These are phyloP conservation scores for Drosophila phalerata DNA, from an alignment of 2,888 invertebrate species.

Conservation along the genomic window DNA sequence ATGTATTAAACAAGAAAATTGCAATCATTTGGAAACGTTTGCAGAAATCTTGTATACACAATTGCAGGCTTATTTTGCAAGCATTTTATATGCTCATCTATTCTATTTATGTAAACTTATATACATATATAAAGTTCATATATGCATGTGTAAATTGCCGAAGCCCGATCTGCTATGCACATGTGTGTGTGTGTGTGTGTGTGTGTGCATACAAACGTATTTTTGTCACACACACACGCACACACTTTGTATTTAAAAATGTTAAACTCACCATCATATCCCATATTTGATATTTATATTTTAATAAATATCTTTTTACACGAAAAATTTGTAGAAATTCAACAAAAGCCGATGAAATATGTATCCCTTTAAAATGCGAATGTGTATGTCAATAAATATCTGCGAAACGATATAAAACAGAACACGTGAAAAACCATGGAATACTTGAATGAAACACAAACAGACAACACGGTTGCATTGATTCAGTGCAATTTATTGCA, in stretches of 20 bases:
- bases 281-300: conserved; percentile 51
- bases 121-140: conserved; percentile 28
- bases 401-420: conserved; percentile 68
- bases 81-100: conserved; percentile 21
- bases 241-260: conserved; percentile 1
- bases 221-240: background rate
- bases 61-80: conserved; percentile 31
- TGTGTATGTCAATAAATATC: conserved; percentile 62
- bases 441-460: conserved; percentile 51
- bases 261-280: conserved; percentile 66
- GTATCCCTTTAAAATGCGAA: conserved; percentile 62
- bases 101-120: conserved; percentile 60
- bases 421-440: conserved; percentile 66
- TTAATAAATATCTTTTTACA: conserved; percentile 39
- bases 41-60: conserved; percentile 9
- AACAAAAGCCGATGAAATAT: conserved; percentile 66
- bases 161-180: conserved; percentile 24
- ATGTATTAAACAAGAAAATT: background rate
- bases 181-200: conserved; percentile 5
- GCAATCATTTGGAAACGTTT: background rate
- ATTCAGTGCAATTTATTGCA: background rate
- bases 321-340: conserved; percentile 45
- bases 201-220: background rate
- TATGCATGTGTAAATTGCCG: conserved; percentile 41
- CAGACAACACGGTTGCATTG: conserved; percentile 23